phyloP scores from a whole-genome alignment of 2,888 invertebrate genomes.

The Eupsilia transversa region DNA sequence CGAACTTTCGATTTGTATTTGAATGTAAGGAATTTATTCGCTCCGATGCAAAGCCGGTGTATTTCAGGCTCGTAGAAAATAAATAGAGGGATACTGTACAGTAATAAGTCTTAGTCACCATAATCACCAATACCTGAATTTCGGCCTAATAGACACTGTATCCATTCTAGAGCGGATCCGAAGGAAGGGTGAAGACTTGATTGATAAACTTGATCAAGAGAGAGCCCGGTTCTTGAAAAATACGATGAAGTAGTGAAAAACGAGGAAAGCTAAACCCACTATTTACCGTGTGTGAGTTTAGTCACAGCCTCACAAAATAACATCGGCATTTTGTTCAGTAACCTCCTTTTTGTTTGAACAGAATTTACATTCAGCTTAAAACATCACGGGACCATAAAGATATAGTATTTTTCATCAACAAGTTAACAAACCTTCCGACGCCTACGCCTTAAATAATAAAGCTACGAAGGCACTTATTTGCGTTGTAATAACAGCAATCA shows the following conservation, averaged over 20 bases:
- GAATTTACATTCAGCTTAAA: neutral
- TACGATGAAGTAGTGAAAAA: neutral
- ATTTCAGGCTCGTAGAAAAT: neutral
- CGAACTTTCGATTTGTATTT: constrained; percentile 14
- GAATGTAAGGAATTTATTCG: constrained; percentile 10
- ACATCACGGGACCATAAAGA: neutral
- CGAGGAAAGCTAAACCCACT: neutral
- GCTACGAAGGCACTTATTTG: constrained; percentile 40
- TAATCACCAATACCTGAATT: neutral
- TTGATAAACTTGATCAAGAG: neutral
- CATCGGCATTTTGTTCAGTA: neutral
- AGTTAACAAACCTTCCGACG: neutral
- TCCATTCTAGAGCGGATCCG: neutral
- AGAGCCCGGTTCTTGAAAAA: neutral
- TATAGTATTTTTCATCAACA: constrained; percentile 6
- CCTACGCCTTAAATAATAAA: constrained; percentile 30
- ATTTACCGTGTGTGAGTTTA: neutral
- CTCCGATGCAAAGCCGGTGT: constrained; percentile 1
- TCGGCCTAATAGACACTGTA: neutral
- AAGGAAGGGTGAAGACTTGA: neutral
- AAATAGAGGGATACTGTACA: neutral
- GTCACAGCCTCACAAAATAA: neutral
- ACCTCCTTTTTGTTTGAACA: neutral
- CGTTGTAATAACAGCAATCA: constrained; percentile 56
- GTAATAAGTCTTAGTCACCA: neutral